Evolutionary conservation across 2,113 vertebrate species (phyloP).

Genomic region (Hepsetus odoe): DNA sequence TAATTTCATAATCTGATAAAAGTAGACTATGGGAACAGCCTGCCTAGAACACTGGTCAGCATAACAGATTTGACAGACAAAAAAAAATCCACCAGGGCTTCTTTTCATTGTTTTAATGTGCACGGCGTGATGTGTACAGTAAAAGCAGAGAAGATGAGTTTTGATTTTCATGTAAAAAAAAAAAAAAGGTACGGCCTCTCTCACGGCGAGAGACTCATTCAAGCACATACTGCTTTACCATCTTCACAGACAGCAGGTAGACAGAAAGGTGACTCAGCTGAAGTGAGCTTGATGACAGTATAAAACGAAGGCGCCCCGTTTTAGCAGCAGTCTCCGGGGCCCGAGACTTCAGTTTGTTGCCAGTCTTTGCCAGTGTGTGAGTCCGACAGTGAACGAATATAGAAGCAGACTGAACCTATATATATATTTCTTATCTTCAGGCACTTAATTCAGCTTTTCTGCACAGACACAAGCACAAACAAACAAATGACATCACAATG

Average conservation of each 20-base stretch:
- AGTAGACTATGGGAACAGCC: too few relatives aligned
- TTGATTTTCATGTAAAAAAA: conserved; percentile 56
- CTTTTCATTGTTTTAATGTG: conserved; percentile 78
- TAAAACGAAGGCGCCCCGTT: conserved; percentile 34
- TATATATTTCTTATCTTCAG: background rate
- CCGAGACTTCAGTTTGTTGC: conserved; percentile 49
- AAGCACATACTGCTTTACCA: conserved; percentile 57
- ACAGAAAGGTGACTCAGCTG: conserved; percentile 59
- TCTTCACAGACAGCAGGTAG: conserved; percentile 67
- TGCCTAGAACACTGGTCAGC: too few relatives aligned
- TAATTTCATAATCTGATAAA: too few relatives aligned
- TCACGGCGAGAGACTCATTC: conserved; percentile 51
- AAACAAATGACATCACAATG: conserved; percentile 4
- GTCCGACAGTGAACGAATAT: conserved; percentile 57
- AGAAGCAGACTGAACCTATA: conserved; percentile 25
- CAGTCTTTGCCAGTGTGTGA: conserved; percentile 54
- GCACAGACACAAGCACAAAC: conserved; percentile 40
- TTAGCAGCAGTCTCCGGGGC: conserved; percentile 41
- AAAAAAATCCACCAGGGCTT: conserved; percentile 50
- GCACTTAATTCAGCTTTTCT: conserved; percentile 11
- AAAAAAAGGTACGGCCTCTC: conserved; percentile 67
- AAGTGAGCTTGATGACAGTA: conserved; percentile 58
- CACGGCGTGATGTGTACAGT: conserved; percentile 76
- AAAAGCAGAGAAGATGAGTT: conserved; percentile 68
- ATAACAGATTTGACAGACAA: conserved; percentile 33